phyloP scores from a whole-genome alignment of 2,888 invertebrate genomes.

The Ceraclea dissimilis region DNA sequence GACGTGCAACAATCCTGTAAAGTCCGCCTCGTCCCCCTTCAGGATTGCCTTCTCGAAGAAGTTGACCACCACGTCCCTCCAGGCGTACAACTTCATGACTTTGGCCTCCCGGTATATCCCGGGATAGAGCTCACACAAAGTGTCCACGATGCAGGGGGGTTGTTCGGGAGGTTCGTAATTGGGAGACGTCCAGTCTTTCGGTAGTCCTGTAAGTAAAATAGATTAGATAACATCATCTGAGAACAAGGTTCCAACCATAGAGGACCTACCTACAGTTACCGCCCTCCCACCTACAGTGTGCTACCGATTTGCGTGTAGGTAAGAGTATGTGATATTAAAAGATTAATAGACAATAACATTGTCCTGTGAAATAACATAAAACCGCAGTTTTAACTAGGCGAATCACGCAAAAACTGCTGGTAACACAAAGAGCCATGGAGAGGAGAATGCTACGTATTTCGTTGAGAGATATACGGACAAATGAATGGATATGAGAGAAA shows the following conservation, averaged over 20 bases:
- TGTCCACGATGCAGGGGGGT: constrained; percentile 75
- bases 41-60: constrained; percentile 69
- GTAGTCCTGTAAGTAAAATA: constrained; percentile 51
- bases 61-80: constrained; percentile 69
- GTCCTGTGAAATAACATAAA: too few relatives aligned
- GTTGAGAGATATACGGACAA: too few relatives aligned
- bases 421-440: too few relatives aligned
- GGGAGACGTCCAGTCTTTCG: constrained; percentile 56
- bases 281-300: too few relatives aligned
- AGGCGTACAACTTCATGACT: constrained; percentile 82
- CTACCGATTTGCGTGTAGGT: too few relatives aligned
- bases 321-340: too few relatives aligned
- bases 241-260: not conserved
- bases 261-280: too few relatives aligned
- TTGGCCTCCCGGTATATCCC: constrained; percentile 83
- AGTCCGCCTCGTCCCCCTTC: constrained; percentile 61
- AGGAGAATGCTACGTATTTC: too few relatives aligned
- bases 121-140: constrained; percentile 73
- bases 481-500: too few relatives aligned
- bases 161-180: constrained; percentile 53
- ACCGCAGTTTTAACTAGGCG: too few relatives aligned
- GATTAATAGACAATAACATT: too few relatives aligned
- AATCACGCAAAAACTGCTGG: too few relatives aligned
- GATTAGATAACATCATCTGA: not conserved
- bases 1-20: constrained; percentile 70